Evolutionary conservation across 1,140 invertebrate species (phyloP).

Genomic region (Drosophila bipectinata): DNA sequence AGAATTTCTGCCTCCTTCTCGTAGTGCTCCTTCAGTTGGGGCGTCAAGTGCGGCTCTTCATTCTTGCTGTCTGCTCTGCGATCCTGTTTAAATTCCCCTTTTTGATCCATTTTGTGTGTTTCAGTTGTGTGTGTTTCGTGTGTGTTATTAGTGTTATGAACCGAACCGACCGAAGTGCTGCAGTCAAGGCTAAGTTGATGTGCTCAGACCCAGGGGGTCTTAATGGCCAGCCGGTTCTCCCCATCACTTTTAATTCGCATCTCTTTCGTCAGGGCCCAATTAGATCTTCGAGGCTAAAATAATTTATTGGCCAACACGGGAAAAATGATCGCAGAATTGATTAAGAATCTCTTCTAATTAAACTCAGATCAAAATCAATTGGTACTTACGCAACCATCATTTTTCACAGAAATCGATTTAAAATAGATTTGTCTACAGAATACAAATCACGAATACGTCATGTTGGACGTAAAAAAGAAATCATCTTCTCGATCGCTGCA

Average conservation of each 20-base stretch:
- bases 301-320: constrained; percentile 44
- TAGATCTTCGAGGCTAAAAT: constrained; percentile 39
- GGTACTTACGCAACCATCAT: constrained; percentile 32
- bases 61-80: neutral
- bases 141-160: constrained; percentile 1
- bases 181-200: constrained; percentile 3
- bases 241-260: constrained; percentile 26
- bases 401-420: constrained; percentile 47
- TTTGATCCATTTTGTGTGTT: constrained; percentile 31
- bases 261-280: constrained; percentile 38
- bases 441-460: constrained; percentile 58
- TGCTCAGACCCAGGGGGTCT: constrained; percentile 4
- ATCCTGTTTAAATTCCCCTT: neutral
- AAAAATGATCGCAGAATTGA: constrained; percentile 10
- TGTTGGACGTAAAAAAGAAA: constrained; percentile 28
- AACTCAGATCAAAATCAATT: constrained; percentile 38
- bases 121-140: constrained; percentile 1
- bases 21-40: constrained; percentile 50
- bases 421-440: constrained; percentile 58
- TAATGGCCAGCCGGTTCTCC: constrained; percentile 14
- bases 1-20: constrained; percentile 55
- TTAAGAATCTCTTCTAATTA: constrained; percentile 32
- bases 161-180: neutral
- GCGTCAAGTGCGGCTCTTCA: constrained; percentile 54
- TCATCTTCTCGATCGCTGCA: constrained; percentile 12